Base-by-base conservation (phyloP, 2,797 vertebrate species). In the Brotula barbata region DNA sequence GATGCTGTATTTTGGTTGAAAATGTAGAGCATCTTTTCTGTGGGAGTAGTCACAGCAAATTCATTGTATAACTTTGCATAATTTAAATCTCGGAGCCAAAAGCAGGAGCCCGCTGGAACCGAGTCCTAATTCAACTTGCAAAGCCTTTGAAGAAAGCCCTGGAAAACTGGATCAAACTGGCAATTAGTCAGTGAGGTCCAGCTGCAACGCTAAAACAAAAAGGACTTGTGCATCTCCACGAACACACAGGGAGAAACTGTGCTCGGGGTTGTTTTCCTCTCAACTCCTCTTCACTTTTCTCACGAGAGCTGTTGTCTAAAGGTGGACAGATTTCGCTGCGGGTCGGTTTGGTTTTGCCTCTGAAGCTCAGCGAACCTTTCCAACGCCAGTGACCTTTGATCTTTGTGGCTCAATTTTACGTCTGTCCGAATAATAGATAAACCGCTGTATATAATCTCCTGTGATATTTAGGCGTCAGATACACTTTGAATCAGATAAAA, bases 11-110 rank as follows among this genome's bases (percentile, higher is more conserved):
- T 67, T 14, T 43, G 58, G 52, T 62, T 78, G 53, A 65, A 82
- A 86, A 85, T 83, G 64, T 88, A 59, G 78, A 84, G 76, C 75
- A 80, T 88, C 70, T 76, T 75, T 76, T 71, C 51, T 69, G 76
- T 45, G 8, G 73, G 54, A 75, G 78, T 70, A 88, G 78, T 79
- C 85, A 80, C 82, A 84, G 84, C 72, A 75, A 80, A 80, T 87
- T 85, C 78, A 82, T 85, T 77, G 84, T 87, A 88, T 88, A 87
- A 88, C 80, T 89, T 88, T 91, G 87, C 87, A 90, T 91, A 89
- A 89, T 90, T 90, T 87, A 88, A 82, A 87, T 87, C 76, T 79
- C 42, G 4, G 74, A 87, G 79, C 78, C 82, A 76, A 85, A 84
- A 81, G 80, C 77, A 81, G 85, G 83, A 75, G 69, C 77, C 81